These are phyloP conservation scores for Zosterops pallidus DNA, from an alignment of 2,113 vertebrate genomes.

Conservation along the genomic window DNA sequence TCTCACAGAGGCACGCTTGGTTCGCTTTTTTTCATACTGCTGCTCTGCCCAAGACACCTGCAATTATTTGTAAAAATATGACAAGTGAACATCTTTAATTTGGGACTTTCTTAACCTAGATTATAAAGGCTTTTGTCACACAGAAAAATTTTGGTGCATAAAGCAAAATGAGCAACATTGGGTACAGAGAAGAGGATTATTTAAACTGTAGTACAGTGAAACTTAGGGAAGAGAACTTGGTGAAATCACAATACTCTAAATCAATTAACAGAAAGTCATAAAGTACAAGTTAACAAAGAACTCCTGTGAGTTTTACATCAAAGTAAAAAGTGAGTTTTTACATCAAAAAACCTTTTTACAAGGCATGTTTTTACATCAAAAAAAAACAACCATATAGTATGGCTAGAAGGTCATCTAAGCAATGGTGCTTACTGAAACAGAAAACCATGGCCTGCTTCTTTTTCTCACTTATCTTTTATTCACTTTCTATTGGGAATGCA, in stretches of 20 bases:
- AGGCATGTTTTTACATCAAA: background rate
- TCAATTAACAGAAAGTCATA: background rate
- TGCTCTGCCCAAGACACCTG: conserved; percentile 97
- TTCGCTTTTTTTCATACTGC: conserved; percentile 90
- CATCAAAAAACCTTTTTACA: background rate
- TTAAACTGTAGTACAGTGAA: background rate
- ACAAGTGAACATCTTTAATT: background rate
- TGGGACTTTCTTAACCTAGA: background rate
- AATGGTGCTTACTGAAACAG: background rate
- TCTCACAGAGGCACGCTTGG: conserved; percentile 78
- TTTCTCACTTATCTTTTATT: background rate
- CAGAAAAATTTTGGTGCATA: background rate
- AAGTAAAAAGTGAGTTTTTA: background rate
- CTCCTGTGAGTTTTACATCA: background rate
- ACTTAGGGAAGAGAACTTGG: background rate
- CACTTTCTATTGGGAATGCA: background rate
- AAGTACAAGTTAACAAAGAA: background rate
- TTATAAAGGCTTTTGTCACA: background rate
- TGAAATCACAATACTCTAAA: background rate
- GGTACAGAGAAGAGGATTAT: background rate
- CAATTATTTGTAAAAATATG: background rate
- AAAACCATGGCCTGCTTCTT: background rate
- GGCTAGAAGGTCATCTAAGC: background rate
- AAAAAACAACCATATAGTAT: background rate
- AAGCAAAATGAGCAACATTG: background rate